phyloP scores from a whole-genome alignment of 2,113 vertebrate genomes.

The Dromaius novaehollandiae region DNA sequence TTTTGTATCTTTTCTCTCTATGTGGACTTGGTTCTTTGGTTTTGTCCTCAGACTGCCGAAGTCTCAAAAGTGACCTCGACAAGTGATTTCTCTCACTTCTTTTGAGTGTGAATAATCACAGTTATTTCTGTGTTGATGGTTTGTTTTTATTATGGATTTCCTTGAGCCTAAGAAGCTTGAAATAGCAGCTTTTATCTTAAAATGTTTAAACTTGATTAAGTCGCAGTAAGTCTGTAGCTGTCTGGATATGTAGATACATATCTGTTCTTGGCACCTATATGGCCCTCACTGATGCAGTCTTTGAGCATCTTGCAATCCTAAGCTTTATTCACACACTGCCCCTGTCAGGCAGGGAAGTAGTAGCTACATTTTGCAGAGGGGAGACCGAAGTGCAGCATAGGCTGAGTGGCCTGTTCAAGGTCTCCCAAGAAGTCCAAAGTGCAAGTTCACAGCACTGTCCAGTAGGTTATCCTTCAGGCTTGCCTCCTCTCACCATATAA shows the following conservation, averaged over 20 bases:
- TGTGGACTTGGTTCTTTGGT: not conserved
- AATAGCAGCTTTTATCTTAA: conserved; percentile 42
- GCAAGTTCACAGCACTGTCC: not conserved
- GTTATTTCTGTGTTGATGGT: conserved; percentile 37
- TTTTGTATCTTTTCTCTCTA: not conserved
- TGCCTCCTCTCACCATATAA: not conserved
- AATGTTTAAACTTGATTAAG: conserved; percentile 33
- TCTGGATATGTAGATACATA: not conserved
- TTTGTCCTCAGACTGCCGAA: conserved; percentile 8
- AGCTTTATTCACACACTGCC: not conserved
- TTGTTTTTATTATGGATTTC: conserved; percentile 49
- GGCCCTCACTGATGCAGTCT: not conserved
- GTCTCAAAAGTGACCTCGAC: conserved; percentile 27
- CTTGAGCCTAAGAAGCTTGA: conserved; percentile 27
- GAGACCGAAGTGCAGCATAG: not conserved
- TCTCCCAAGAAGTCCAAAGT: not conserved
- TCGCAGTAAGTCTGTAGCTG: not conserved
- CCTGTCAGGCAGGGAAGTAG: not conserved
- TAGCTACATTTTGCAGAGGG: not conserved
- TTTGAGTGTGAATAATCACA: conserved; percentile 37
- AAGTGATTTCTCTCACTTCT: conserved; percentile 29
- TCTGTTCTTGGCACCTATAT: not conserved
- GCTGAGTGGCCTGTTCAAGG: not conserved
- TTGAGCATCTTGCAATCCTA: not conserved
- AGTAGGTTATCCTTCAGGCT: not conserved